phyloP scores from a whole-genome alignment of 2,888 invertebrate genomes.

The Sphecodes monilicornis region DNA sequence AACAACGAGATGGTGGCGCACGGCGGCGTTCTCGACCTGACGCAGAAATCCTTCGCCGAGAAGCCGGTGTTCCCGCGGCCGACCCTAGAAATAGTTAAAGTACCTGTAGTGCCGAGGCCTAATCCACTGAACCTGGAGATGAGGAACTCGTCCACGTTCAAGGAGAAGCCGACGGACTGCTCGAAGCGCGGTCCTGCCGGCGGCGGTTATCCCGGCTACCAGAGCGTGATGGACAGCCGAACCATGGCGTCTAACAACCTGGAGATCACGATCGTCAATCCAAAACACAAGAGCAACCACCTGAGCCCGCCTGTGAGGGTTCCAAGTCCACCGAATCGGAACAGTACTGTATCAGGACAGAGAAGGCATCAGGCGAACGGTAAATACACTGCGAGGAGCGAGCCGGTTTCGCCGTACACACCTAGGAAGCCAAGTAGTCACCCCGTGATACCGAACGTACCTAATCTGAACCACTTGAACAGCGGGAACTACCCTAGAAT shows the following conservation, averaged over 20 bases:
- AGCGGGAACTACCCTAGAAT: conserved; percentile 67
- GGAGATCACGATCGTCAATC: conserved; percentile 89
- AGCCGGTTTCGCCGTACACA: conserved; percentile 81
- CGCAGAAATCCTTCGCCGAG: conserved; percentile 85
- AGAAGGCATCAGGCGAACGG: conserved; percentile 85
- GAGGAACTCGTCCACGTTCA: conserved; percentile 80
- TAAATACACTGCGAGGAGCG: conserved; percentile 85
- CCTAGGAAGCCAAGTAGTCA: conserved; percentile 77
- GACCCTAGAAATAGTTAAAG: conserved; percentile 87
- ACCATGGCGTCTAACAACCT: conserved; percentile 88
- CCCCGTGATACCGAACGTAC: conserved; percentile 82
- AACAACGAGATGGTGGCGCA: conserved; percentile 71
- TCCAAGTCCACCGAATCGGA: conserved; percentile 69
- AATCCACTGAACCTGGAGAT: conserved; percentile 85
- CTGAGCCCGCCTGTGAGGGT: conserved; percentile 49
- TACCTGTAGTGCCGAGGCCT: conserved; percentile 84
- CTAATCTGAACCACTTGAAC: conserved; percentile 81
- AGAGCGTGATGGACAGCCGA: conserved; percentile 84
- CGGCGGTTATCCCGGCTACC: conserved; percentile 70
- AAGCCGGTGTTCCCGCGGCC: conserved; percentile 81
- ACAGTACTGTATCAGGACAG: conserved; percentile 49
- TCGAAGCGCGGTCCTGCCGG: conserved; percentile 66
- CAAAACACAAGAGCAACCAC: conserved; percentile 75
- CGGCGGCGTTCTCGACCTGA: conserved; percentile 88
- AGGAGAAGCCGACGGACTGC: conserved; percentile 71